Percentiles rank a stretch among this genome's conserved stretches.
These are phyloP conservation scores for Odontamblyopus rebecca DNA, from an alignment of 2,797 vertebrate species.

Conservation along the genomic window DNA sequence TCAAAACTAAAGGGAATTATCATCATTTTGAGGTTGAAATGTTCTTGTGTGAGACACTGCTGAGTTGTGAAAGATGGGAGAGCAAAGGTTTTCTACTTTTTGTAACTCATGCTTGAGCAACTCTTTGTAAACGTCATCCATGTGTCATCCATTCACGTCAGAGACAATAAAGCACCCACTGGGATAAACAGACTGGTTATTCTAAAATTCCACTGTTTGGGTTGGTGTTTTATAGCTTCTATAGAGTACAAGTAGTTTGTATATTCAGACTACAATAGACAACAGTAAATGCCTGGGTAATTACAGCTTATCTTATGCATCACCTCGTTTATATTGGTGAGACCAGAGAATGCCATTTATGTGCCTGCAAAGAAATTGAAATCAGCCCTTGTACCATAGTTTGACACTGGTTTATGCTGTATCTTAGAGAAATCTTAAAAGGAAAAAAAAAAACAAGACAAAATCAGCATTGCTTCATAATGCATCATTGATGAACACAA, in stretches of 20 bases:
- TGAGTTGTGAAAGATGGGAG: slow-evolving; percentile 19
- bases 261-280: background rate
- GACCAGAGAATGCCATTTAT: no score
- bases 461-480: background rate
- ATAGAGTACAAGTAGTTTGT: background rate
- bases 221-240: background rate
- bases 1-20: background rate
- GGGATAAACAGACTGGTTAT: background rate
- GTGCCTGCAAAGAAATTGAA: no score
- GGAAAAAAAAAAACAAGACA: no score
- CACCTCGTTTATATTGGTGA: no score
- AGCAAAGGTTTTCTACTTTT: slow-evolving; percentile 31
- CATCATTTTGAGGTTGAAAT: background rate
- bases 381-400: no score
- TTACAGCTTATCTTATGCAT: no score
- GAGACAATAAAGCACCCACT: slow-evolving; percentile 35
- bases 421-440: no score
- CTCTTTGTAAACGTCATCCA: slow-evolving; percentile 37
- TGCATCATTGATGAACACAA: background rate
- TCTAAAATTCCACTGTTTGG: background rate
- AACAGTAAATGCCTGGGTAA: background rate
- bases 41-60: background rate
- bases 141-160: slow-evolving; percentile 33
- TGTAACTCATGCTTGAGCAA: slow-evolving; percentile 38
- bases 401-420: no score